Percentiles rank a stretch among this genome's conserved stretches.
phyloP scores from a whole-genome alignment of 2,888 invertebrate genomes.

The Craniophora ligustri region DNA sequence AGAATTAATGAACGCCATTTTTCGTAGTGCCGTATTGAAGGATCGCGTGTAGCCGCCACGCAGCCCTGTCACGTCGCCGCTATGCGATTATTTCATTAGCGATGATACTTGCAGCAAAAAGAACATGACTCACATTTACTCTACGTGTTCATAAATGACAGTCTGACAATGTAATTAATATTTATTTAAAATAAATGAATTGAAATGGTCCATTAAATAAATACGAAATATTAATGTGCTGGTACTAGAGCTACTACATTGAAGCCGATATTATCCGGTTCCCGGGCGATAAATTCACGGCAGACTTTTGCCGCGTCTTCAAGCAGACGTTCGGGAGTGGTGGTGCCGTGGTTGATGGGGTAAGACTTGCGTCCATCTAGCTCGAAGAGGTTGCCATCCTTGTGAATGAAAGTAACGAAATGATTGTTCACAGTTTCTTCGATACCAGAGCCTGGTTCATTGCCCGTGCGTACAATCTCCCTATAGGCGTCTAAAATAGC shows the following conservation, averaged over 20 bases:
- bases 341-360: constrained; percentile 94
- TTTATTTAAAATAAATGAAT: constrained; percentile 47
- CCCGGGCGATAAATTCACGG: constrained; percentile 94
- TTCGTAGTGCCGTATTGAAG: constrained; percentile 71
- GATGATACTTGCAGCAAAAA: constrained; percentile 56
- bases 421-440: constrained; percentile 94
- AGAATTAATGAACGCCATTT: constrained; percentile 77
- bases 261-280: constrained; percentile 95
- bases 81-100: constrained; percentile 65
- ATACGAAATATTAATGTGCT: constrained; percentile 62
- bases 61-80: constrained; percentile 60
- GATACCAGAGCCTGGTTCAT: constrained; percentile 90
- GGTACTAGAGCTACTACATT: constrained; percentile 94
- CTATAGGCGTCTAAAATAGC: constrained; percentile 94
- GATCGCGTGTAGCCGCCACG: constrained; percentile 70
- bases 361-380: constrained; percentile 90
- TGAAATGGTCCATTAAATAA: constrained; percentile 37
- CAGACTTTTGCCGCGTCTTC: constrained; percentile 95
- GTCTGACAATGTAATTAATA: constrained; percentile 45
- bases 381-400: constrained; percentile 94
- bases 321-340: constrained; percentile 91
- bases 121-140: constrained; percentile 49
- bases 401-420: constrained; percentile 95
- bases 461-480: constrained; percentile 93
- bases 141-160: constrained; percentile 49